phyloP scores from a whole-genome alignment of 1,140 invertebrate species.

The Atopsyche davidsoni region DNA sequence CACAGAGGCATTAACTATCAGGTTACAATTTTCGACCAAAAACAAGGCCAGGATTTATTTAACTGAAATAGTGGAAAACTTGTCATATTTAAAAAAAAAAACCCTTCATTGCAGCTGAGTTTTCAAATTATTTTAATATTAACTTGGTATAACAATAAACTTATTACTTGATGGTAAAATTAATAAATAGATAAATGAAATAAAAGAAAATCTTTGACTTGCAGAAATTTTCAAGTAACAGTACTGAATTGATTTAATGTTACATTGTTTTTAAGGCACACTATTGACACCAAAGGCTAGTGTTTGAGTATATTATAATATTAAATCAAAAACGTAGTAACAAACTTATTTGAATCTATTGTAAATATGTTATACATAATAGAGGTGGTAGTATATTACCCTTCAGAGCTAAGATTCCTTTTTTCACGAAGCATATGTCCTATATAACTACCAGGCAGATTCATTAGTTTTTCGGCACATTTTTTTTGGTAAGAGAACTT shows the following conservation, averaged over 20 bases:
- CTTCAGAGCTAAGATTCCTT: background rate
- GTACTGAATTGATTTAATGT: background rate
- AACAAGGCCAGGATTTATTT: too few species aligned
- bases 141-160: too few species aligned
- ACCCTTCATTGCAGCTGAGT: too few species aligned
- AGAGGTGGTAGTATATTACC: background rate
- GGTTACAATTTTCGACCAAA: too few species aligned
- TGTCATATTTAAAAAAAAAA: too few species aligned
- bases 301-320: background rate
- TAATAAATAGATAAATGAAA: too few species aligned
- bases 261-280: background rate
- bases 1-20: too few species aligned
- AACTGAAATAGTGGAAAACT: too few species aligned
- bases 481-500: slow-evolving; percentile 12
- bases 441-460: slow-evolving; percentile 5
- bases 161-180: too few species aligned
- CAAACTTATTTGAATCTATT: background rate
- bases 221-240: too few species aligned
- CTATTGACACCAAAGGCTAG: background rate
- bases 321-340: background rate
- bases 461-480: slow-evolving; percentile 10
- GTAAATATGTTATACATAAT: background rate
- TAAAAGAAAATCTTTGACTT: too few species aligned
- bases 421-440: background rate
- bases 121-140: too few species aligned